Conservation (phyloP, 2,113 vertebrate genomes). For the Microcebus tavaratra region DNA sequence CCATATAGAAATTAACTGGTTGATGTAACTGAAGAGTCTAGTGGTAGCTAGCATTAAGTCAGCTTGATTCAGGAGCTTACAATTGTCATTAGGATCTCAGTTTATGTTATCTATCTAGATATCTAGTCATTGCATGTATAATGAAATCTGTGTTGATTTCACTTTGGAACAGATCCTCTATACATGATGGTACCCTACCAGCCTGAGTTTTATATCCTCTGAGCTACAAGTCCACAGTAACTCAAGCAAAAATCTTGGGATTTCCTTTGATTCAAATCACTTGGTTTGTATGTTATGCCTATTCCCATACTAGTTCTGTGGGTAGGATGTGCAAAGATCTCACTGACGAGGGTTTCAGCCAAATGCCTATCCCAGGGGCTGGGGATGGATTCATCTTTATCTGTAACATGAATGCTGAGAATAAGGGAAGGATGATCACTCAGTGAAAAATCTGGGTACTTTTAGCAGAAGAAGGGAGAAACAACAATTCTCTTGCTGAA, state of each 20-base stretch:
- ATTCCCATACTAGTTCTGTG: not conserved
- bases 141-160: not conserved
- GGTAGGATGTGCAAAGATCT: not conserved
- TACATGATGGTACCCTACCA: not conserved
- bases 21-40: not conserved
- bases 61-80: not conserved
- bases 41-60: not conserved
- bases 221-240: not conserved
- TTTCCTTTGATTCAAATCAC: not conserved
- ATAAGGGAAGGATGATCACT: not conserved
- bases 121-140: not conserved
- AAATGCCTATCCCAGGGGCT: not conserved
- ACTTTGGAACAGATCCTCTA: not conserved
- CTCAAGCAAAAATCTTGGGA: not conserved
- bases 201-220: not conserved
- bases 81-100: not conserved
- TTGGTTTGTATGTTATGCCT: not conserved
- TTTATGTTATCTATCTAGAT: not conserved
- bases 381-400: not conserved
- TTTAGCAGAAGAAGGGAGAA: not conserved
- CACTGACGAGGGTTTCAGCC: not conserved
- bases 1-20: not conserved
- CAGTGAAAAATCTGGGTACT: not conserved
- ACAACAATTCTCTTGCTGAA: not conserved
- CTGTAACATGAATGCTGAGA: not conserved